phyloP scores from a whole-genome alignment of 2,888 invertebrate genomes.

The Slavum lentiscoides region DNA sequence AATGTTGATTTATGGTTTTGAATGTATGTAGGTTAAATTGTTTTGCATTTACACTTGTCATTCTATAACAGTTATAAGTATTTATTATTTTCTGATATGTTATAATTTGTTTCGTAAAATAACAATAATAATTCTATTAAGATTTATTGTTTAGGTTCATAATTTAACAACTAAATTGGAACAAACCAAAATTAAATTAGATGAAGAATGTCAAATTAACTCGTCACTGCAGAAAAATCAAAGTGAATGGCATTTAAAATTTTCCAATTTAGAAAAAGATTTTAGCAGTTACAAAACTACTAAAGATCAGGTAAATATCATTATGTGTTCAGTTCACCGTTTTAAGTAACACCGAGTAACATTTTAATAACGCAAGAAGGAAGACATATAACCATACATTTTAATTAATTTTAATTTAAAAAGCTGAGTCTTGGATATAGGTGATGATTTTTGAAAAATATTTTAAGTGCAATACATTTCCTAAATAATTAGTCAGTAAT shows the following conservation, averaged over 20 bases:
- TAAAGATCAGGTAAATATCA: constrained; percentile 58
- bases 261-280: constrained; percentile 64
- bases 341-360: not conserved
- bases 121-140: not conserved
- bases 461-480: too few relatives aligned
- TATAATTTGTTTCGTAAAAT: too few relatives aligned
- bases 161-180: constrained; percentile 68
- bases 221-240: constrained; percentile 77
- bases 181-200: constrained; percentile 71
- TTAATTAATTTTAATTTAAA: too few relatives aligned
- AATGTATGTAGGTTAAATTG: not conserved
- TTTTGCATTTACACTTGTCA: not conserved
- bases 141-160: constrained; percentile 59
- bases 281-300: constrained; percentile 59
- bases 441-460: too few relatives aligned
- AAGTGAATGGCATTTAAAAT: constrained; percentile 70
- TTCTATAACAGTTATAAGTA: too few relatives aligned
- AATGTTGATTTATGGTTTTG: not conserved
- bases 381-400: not conserved
- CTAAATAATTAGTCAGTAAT: too few relatives aligned
- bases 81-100: not conserved
- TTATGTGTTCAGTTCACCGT: not conserved
- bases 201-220: constrained; percentile 85
- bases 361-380: not conserved
- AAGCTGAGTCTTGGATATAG: too few relatives aligned